Evolutionary conservation across 2,113 vertebrate genomes (phyloP), one percentile per base, ranked within the genome.

Genomic region (Siniperca chuatsi): DNA sequence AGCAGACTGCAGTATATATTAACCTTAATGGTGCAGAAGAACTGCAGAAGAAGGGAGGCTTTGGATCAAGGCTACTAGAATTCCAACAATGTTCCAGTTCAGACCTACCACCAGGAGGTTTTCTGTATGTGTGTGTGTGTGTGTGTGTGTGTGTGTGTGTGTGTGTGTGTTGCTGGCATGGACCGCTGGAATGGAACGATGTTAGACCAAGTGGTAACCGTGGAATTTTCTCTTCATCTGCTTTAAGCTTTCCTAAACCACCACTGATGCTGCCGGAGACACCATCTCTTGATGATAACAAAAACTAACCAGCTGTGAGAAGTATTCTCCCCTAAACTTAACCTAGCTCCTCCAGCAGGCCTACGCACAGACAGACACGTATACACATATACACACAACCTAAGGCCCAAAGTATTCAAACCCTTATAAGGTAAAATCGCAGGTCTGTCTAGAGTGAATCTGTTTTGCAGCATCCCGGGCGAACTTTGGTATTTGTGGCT

Each of bases 401-500:
- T 88, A 74, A 86, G 23, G 15, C 66, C 64, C 35, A 65, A 89
- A 75, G 72, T 58, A 50, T 60, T 84, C 35, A 73, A 89, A 86
- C 73, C 92, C 88, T 88, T 90, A 93, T 92, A 93, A 85, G 89
- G 91, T 86, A 87, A 90, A 90, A 89, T 79, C 1, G 35, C 89
- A 93, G 81, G 89, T 91, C 58, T 60, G 66, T 82, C 84, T 78
- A 18, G 83, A 90, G 80, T 85, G 85, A 90, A 93, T 94, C 81
- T 92, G 80, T 92, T 94, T 89, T 85, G 87, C 94, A 93, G 92
- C 70, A 42, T 90, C 87, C 69, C 46, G 62, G 69, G 84, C 82
- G 71, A 87, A 89, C 83, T 74, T 90, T 75, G 86, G 89, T 92
- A 94, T 94, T 93, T 90, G 91, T 12, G 87, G 90, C 93, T 94